These are phyloP conservation scores for Cancer borealis DNA, from an alignment of 2,888 invertebrate genomes.

Conservation along the genomic window DNA sequence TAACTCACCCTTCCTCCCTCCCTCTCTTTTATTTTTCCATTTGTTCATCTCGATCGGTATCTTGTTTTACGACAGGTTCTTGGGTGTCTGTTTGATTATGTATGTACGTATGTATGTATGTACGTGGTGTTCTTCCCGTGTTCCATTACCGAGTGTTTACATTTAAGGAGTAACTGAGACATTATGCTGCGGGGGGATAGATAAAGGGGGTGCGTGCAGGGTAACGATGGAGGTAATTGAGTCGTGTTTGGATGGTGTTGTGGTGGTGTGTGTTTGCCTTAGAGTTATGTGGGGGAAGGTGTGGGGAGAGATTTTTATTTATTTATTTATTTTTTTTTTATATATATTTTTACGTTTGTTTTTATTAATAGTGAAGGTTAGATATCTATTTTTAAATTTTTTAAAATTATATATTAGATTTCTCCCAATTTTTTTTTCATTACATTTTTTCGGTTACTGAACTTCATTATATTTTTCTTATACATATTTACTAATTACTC, in stretches of 20 bases:
- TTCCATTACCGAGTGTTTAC: constrained; percentile 18
- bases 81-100: constrained; percentile 27
- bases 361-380: neutral
- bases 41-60: constrained; percentile 27
- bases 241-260: neutral
- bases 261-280: neutral
- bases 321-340: neutral
- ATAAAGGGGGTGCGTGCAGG: neutral
- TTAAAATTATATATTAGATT: too few relatives aligned
- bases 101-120: constrained; percentile 22
- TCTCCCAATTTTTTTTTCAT: too few relatives aligned
- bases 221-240: constrained; percentile 12
- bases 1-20: neutral
- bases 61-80: neutral
- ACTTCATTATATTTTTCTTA: too few relatives aligned
- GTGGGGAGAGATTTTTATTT: neutral
- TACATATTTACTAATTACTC: too few relatives aligned
- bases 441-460: too few relatives aligned
- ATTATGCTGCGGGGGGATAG: constrained; percentile 29
- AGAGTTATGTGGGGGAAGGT: neutral
- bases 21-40: neutral
- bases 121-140: neutral
- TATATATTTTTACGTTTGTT: neutral
- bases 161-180: constrained; percentile 37
- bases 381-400: neutral